Conservation (phyloP, 2,888 invertebrate species). For the Drosophila ustulata region DNA sequence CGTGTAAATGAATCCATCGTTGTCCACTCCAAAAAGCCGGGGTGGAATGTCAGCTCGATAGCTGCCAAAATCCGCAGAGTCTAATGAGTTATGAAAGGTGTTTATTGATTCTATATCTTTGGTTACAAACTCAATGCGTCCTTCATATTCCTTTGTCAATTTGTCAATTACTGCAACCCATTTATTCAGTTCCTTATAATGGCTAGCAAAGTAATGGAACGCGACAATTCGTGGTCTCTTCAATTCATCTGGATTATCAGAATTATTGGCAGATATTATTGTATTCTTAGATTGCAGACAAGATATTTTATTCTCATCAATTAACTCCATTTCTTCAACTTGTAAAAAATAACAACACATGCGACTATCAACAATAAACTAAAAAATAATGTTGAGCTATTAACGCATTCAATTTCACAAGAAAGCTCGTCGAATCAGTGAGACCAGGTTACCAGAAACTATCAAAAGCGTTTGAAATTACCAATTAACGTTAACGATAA, state of each 20-base stretch:
- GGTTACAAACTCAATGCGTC: slow-evolving; percentile 23
- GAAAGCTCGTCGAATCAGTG: slow-evolving; percentile 6
- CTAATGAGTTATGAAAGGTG: slow-evolving; percentile 20
- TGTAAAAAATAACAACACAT: neutral
- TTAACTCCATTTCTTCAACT: neutral
- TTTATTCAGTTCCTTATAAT: slow-evolving; percentile 12
- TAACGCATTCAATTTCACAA: slow-evolving; percentile 14
- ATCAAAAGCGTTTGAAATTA: neutral
- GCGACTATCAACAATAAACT: neutral
- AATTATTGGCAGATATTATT: neutral
- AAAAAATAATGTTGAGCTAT: neutral
- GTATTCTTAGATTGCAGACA: neutral
- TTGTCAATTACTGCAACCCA: slow-evolving; percentile 38
- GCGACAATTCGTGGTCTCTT: slow-evolving; percentile 27
- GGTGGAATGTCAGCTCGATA: slow-evolving; percentile 48
- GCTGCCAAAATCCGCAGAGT: slow-evolving; percentile 28
- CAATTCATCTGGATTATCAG: neutral
- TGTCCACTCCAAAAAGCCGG: slow-evolving; percentile 44
- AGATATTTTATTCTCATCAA: neutral
- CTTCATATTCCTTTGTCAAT: slow-evolving; percentile 32
- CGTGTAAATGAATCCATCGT: slow-evolving; percentile 24
- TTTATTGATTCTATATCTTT: slow-evolving; percentile 37
- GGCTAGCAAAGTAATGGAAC: slow-evolving; percentile 28
- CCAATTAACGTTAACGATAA: neutral
- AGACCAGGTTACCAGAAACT: slow-evolving; percentile 2